Evolutionary conservation across 2,113 vertebrate species (phyloP).

Genomic region (Microtus ochrogaster): DNA sequence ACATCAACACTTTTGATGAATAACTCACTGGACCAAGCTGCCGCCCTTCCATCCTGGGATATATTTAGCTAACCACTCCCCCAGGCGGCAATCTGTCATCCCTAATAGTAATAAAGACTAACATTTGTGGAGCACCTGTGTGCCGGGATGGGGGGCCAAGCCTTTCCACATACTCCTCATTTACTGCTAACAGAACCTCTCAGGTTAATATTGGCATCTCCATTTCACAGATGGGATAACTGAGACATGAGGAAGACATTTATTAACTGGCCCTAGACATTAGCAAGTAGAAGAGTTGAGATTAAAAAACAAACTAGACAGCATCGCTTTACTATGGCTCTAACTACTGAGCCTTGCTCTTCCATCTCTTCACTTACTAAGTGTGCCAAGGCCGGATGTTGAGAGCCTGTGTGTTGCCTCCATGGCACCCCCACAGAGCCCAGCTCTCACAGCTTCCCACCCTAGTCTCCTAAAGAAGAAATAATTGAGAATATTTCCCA

Average conservation of each 20-base stretch:
- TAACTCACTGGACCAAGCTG: neutral
- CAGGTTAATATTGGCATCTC: neutral
- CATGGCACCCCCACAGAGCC: neutral
- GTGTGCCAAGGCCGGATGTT: neutral
- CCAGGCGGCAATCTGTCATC: neutral
- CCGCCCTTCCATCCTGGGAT: neutral
- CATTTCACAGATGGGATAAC: neutral
- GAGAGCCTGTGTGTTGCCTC: neutral
- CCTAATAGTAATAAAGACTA: neutral
- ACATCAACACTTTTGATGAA: neutral
- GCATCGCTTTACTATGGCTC: no score
- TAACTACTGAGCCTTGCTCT: neutral
- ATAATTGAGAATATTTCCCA: neutral
- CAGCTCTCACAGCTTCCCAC: neutral
- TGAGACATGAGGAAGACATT: neutral
- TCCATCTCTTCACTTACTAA: neutral
- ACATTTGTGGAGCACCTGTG: neutral
- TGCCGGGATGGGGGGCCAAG: neutral
- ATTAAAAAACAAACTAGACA: neutral
- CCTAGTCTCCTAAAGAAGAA: neutral
- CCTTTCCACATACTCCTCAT: neutral
- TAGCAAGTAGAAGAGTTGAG: neutral
- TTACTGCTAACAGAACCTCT: neutral
- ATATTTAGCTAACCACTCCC: conserved; percentile 11
- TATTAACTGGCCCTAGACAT: neutral